Percentiles rank a stretch among this genome's conserved stretches.
Evolutionary conservation across 1,140 invertebrate species (phyloP).

Genomic region (Tetraneura akinire): DNA sequence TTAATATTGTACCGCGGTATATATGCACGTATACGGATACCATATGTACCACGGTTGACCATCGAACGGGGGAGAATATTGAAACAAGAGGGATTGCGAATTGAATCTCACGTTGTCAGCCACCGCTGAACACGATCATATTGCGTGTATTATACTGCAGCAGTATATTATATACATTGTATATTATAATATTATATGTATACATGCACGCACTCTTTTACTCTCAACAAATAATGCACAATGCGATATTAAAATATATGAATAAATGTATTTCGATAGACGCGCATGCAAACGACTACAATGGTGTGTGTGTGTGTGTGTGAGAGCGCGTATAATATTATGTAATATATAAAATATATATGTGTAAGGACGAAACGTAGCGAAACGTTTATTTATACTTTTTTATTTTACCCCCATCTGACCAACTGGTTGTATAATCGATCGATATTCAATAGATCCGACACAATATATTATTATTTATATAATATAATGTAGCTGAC

Average conservation of each 20-base stretch:
- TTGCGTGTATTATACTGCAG: no score
- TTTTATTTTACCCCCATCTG: no score
- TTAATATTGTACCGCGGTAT: no score
- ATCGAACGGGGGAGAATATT: no score
- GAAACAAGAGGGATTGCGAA: not conserved
- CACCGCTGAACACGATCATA: conserved; percentile 40
- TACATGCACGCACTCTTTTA: not conserved
- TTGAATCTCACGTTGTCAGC: conserved; percentile 49
- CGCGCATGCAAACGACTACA: conserved; percentile 33
- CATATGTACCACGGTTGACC: not conserved
- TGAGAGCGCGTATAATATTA: no score
- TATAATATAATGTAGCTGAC: not conserved
- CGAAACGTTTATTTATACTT: conserved; percentile 14
- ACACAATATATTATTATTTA: no score
- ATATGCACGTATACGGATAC: not conserved
- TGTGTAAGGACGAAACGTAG: conserved; percentile 10
- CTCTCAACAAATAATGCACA: conserved; percentile 40
- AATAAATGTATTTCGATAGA: conserved; percentile 37
- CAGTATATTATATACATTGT: not conserved
- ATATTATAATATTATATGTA: no score
- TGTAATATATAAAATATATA: no score
- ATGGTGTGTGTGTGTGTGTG: not conserved
- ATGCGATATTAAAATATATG: conserved; percentile 45
- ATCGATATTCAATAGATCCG: not conserved
- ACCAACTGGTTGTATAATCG: conserved; percentile 29